Evolutionary conservation across 2,797 vertebrate genomes (phyloP).

Genomic region (Cyclura pinguis): DNA sequence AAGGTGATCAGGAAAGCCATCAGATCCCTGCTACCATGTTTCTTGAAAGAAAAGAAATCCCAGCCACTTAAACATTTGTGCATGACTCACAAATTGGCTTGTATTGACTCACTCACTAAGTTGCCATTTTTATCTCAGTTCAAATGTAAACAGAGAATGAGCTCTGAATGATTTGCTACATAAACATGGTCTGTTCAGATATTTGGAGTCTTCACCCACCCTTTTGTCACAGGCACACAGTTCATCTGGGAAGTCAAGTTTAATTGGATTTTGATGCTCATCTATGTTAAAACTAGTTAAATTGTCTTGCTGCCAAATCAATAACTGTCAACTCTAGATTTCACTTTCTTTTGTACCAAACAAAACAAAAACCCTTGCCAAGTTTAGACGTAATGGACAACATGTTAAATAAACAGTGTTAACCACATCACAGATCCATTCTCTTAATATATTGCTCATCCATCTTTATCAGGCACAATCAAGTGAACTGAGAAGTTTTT

Average conservation of each 20-base stretch:
- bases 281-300: conserved; percentile 44
- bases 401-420: conserved; percentile 66
- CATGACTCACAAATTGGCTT: background rate
- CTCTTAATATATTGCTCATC: conserved; percentile 67
- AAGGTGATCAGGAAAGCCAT: background rate
- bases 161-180: background rate
- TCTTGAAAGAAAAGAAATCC: background rate
- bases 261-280: conserved; percentile 61
- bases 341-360: conserved; percentile 42
- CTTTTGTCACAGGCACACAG: conserved; percentile 36
- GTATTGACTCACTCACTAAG: background rate
- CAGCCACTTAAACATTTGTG: background rate
- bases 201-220: background rate
- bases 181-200: background rate
- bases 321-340: conserved; percentile 46
- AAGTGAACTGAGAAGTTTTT: conserved; percentile 66
- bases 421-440: conserved; percentile 66
- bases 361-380: background rate
- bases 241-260: conserved; percentile 40
- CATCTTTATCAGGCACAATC: conserved; percentile 65
- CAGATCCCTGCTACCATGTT: background rate
- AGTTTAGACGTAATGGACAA: conserved; percentile 45
- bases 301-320: conserved; percentile 50
- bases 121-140: background rate
- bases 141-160: conserved; percentile 9